A percentile compares a stretch with the other conserved stretches of the same genome.
Conservation (phyloP, 2,888 invertebrate species). For the Brachylomia viminalis region DNA sequence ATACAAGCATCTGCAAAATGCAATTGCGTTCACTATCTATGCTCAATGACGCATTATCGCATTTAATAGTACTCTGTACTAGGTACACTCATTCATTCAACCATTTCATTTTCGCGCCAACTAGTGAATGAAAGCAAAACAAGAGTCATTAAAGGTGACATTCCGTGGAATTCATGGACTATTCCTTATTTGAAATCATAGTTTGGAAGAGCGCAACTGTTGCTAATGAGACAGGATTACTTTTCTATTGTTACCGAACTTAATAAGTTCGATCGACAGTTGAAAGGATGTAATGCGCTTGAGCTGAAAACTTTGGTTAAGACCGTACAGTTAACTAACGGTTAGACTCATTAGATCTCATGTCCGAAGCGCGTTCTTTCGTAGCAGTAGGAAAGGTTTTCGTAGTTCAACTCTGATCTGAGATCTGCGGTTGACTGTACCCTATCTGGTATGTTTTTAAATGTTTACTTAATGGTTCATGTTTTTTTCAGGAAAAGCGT, state of each 20-base stretch:
- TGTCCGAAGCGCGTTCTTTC: neutral
- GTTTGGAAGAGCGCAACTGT: too few species aligned
- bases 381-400: neutral
- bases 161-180: slow-evolving; percentile 49
- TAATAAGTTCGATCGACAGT: too few species aligned
- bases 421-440: too few species aligned
- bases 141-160: slow-evolving; percentile 52
- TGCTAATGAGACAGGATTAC: too few species aligned
- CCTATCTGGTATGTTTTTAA: neutral
- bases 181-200: slow-evolving; percentile 32
- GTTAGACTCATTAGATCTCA: neutral
- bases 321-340: neutral
- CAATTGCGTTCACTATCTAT: slow-evolving; percentile 39
- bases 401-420: neutral
- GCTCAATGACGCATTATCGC: slow-evolving; percentile 61
- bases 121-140: slow-evolving; percentile 48
- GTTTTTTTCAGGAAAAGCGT: neutral
- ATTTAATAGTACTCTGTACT: slow-evolving; percentile 28
- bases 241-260: too few species aligned
- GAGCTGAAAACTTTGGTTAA: neutral
- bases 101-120: slow-evolving; percentile 36
- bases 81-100: slow-evolving; percentile 40
- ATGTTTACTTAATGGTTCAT: neutral
- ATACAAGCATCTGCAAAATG: slow-evolving; percentile 32
- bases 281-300: slow-evolving; percentile 5